Percentiles rank a stretch among this genome's conserved stretches.
These are phyloP conservation scores for Cheilosia variabilis DNA, from an alignment of 2,888 invertebrate genomes.

Conservation along the genomic window DNA sequence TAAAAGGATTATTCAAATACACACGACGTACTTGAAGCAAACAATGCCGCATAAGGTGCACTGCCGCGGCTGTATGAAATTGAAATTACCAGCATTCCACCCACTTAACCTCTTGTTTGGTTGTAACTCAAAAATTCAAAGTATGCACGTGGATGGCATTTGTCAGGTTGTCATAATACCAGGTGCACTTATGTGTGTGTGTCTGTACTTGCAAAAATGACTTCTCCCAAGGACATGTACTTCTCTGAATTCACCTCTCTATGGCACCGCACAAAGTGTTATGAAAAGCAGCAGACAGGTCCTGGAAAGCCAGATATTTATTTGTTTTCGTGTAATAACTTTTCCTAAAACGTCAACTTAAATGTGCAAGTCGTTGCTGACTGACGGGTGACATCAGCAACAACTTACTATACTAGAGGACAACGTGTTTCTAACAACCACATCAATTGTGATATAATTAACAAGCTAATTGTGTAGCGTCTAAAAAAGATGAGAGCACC, in stretches of 20 bases:
- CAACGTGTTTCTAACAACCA: slow-evolving; percentile 9
- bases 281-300: no score
- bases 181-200: slow-evolving; percentile 1
- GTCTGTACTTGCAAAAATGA: not conserved
- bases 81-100: slow-evolving; percentile 37
- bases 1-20: slow-evolving; percentile 66
- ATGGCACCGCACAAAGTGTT: no score
- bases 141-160: slow-evolving; percentile 15
- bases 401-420: no score
- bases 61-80: slow-evolving; percentile 42
- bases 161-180: slow-evolving; percentile 23
- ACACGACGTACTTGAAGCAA: slow-evolving; percentile 57
- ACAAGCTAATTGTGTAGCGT: slow-evolving; percentile 64
- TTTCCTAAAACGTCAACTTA: no score
- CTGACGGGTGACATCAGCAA: no score
- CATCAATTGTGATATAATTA: slow-evolving; percentile 63
- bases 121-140: slow-evolving; percentile 29
- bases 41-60: slow-evolving; percentile 54
- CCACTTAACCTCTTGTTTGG: slow-evolving; percentile 33
- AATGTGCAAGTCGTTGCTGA: no score
- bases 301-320: no score
- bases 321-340: no score
- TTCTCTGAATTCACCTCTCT: no score
- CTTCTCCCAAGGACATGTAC: not conserved
- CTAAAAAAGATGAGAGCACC: slow-evolving; percentile 29